Conservation (phyloP, 2,113 vertebrate genomes). For the Hyperopisus bebe region DNA sequence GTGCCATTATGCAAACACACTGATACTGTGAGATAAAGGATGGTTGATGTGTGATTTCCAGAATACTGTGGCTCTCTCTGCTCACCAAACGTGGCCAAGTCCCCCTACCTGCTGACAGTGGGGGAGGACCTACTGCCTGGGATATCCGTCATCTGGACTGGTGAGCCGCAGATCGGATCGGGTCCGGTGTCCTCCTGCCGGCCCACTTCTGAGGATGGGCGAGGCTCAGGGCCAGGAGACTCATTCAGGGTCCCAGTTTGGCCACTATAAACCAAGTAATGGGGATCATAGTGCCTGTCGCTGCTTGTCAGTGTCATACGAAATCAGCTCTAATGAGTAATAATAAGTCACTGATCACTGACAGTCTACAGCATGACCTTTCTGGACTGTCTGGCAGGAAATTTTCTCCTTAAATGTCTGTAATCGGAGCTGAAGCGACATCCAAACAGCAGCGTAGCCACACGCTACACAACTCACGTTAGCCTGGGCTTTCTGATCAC, state of each 20-base stretch:
- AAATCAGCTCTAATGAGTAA: background rate
- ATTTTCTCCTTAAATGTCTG: background rate
- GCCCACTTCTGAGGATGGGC: background rate
- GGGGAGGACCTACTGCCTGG: slow-evolving; percentile 69
- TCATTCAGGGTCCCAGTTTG: background rate
- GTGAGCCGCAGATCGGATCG: slow-evolving; percentile 41
- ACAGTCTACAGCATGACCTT: background rate
- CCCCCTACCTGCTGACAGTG: slow-evolving; percentile 68
- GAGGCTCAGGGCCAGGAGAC: too few species aligned
- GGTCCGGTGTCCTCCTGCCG: background rate
- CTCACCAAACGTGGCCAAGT: slow-evolving; percentile 69
- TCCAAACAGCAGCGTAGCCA: background rate
- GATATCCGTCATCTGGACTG: slow-evolving; percentile 77
- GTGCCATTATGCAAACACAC: background rate
- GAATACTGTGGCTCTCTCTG: slow-evolving; percentile 77
- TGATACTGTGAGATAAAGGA: background rate
- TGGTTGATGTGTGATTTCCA: slow-evolving; percentile 26
- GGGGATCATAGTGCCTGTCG: background rate
- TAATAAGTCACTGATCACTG: background rate
- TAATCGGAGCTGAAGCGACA: background rate
- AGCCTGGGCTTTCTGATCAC: background rate
- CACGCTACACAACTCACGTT: too few species aligned
- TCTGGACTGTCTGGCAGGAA: background rate
- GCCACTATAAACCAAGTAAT: background rate
- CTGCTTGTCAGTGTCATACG: background rate